Base-by-base conservation (phyloP, 2,797 vertebrate genomes). In the Micromesistius poutassou region DNA sequence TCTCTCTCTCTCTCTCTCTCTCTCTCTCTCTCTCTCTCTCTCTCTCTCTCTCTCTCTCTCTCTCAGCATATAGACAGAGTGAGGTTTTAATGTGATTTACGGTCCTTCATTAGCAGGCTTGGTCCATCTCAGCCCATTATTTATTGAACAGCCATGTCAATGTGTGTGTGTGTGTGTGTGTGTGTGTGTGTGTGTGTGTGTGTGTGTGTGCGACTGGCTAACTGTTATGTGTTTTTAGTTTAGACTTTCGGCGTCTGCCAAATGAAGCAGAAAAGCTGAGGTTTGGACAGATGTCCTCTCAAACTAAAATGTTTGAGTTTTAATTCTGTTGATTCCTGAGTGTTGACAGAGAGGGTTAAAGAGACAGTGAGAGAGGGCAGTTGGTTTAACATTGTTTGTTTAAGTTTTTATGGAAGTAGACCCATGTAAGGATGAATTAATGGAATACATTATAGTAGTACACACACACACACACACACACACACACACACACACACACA, bases 361-460 rank as follows among this genome's bases (percentile, higher is more conserved):
- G 30, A 68, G 73, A 38, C 75, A 50, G 73, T 4, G 2, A 42
- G 73, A 28, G 22, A 73, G 13, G 71, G 31, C 25, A 50, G 76
- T 81, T 70, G 75, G 76, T 77, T 72, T 76, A 78, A 72, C 55
- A 22, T 0, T 88, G 85, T 88, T 81, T 87, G 86, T 90, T 88
- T 71, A 87, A 81, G 87, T 89, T 89, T 88, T 89, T 85, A 79
- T 25, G 83, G 83, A 89, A 88, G 86, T 87, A 81, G 76, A 85
- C 84, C 71, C n/a, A 30, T 25, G 66, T 30, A 28, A 13, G 28
- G 13, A 30, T 28, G 66, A 70, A 70, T 70, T 70, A 28, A 70
- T 28, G n/a, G 28, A 28, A 70, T 28, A 77, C 75, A 82, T 87
- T 89, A 82, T 85, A 9, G 74, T 85, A 76, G 46, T 30, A 28